Evolutionary conservation across 1,140 invertebrate species (phyloP), one percentile per base, ranked within the genome.

Genomic region (Anastrepha ludens): DNA sequence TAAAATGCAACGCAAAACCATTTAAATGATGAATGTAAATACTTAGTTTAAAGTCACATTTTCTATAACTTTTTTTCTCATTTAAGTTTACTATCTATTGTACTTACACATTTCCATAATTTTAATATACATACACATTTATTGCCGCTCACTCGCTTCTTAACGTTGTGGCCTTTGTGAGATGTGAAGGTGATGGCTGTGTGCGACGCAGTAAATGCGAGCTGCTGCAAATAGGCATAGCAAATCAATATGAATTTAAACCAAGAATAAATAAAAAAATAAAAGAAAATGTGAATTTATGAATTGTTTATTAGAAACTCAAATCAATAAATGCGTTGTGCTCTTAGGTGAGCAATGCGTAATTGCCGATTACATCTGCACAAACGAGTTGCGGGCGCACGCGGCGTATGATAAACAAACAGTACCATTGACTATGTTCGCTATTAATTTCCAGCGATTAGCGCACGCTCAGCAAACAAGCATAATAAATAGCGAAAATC

Each of bases 111-210:
- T 70, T 9, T 70, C 2, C 29, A 29, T 44, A 44, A 11, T 70
- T 11, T 74, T 74, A 74, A 47, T 74, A 47, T 47, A n/a, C 70
- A 47, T 17, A 20, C 44, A 47, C 5, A 20, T 20, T 39, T 20
- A 29, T 20, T 29, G 64, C 64, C 67, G 41, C 29, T 44, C 41
- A 74, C 29, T 74, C 11, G 67, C 29, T 74, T 74, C 70, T 74
- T 47, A 44, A 47, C 44, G 47, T 74, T 50, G 70, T 74, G 44
- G 29, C 39, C 70, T 74, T 74, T 74, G 8, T 41, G 6, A n/a
- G 17, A 47, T 47, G 15, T 74, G 70, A 74, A 74, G 70, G 70
- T 74, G 70, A 74, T 74, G 70, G 70, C 70, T 74, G 44, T 74
- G 70, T 15, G 41, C 41, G 15, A 15, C 11, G 67, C 29, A 15